A percentile compares a stretch with the other conserved stretches of the same genome.
Conservation (phyloP, 2,888 invertebrate genomes). For the Dryobota labecula region DNA sequence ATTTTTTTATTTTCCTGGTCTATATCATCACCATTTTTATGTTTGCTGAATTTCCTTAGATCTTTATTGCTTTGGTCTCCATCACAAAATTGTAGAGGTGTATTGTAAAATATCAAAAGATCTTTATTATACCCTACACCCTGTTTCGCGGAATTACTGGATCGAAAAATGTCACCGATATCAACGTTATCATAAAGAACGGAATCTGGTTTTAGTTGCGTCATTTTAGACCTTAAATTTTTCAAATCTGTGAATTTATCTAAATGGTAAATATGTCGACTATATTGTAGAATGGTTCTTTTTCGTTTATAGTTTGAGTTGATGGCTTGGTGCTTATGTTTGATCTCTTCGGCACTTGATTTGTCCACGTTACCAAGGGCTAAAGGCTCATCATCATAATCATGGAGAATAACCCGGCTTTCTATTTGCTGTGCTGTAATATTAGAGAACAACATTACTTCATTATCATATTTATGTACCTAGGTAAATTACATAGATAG, state of each 20-base stretch:
- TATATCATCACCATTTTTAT: background rate
- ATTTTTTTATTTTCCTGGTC: background rate
- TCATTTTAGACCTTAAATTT: background rate
- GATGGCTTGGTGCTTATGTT: fast-evolving
- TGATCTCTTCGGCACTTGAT: fast-evolving
- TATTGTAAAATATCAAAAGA: slow-evolving; percentile 2
- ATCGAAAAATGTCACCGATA: slow-evolving; percentile 43
- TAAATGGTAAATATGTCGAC: slow-evolving; percentile 19
- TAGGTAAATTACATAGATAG: too few relatives aligned
- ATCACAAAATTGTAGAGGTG: background rate
- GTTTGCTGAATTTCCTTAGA: slow-evolving; percentile 4
- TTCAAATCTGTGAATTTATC: background rate
- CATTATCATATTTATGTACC: background rate
- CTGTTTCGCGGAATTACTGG: background rate
- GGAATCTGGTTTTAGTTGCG: background rate
- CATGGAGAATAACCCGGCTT: slow-evolving; percentile 11
- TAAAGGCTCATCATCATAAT: background rate
- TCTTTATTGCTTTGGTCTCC: background rate
- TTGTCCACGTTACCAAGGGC: background rate
- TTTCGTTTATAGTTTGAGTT: background rate
- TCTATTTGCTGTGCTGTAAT: slow-evolving; percentile 37
- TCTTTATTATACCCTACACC: slow-evolving; percentile 60
- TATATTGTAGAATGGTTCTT: slow-evolving; percentile 6
- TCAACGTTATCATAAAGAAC: slow-evolving; percentile 64
- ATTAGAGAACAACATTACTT: background rate